phyloP scores from a whole-genome alignment of 1,140 invertebrate species.

The Drosophila sturtevanti region DNA sequence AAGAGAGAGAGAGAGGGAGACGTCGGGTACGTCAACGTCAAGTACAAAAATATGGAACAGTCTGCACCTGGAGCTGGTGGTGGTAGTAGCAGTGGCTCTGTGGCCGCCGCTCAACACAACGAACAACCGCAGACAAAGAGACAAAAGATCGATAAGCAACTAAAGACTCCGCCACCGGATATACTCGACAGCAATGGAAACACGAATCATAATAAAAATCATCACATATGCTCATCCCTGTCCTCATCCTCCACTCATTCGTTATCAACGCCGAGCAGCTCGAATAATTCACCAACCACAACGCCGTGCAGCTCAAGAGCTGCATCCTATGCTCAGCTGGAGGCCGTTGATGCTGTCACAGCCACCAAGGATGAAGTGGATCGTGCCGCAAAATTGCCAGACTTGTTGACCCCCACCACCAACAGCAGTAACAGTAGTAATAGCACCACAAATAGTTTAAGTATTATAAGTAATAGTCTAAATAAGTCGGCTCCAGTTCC shows the following conservation, averaged over 20 bases:
- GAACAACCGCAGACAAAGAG: constrained; percentile 79
- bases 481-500: constrained; percentile 27
- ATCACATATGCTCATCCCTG: constrained; percentile 69
- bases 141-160: constrained; percentile 82
- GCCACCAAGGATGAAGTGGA: constrained; percentile 67
- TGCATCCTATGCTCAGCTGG: constrained; percentile 64
- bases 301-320: constrained; percentile 71
- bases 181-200: constrained; percentile 65
- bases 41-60: constrained; percentile 34
- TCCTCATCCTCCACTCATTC: constrained; percentile 74
- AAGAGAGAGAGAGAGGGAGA: constrained; percentile 8
- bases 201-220: constrained; percentile 57
- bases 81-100: constrained; percentile 29
- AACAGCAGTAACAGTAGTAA: constrained; percentile 15
- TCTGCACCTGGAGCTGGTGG: constrained; percentile 40
- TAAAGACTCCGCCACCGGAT: constrained; percentile 63
- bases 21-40: constrained; percentile 64
- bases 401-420: constrained; percentile 43
- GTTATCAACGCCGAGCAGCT: constrained; percentile 59
- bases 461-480: constrained; percentile 45
- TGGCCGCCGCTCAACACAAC: constrained; percentile 42
- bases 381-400: constrained; percentile 63
- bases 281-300: constrained; percentile 73
- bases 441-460: constrained; percentile 15
- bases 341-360: constrained; percentile 13